Percentiles rank a stretch among this genome's conserved stretches.
These are phyloP conservation scores for Aphelinus certus DNA, from an alignment of 1,140 invertebrate genomes.

Conservation along the genomic window DNA sequence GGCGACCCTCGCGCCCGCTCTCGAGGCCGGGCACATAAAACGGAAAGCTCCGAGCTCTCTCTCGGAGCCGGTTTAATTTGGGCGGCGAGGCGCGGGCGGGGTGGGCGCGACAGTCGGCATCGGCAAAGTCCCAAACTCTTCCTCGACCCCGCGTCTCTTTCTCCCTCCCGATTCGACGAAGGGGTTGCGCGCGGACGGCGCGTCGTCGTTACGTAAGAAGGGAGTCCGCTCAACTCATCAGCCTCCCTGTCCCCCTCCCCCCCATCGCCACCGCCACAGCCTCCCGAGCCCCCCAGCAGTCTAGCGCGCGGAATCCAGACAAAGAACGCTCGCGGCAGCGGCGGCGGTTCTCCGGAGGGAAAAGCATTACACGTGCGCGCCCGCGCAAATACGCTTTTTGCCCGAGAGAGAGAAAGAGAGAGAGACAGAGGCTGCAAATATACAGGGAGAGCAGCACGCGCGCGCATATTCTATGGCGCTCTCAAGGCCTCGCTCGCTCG, in stretches of 20 bases:
- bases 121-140: conserved; percentile 35
- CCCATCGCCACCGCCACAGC: neutral
- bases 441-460: neutral
- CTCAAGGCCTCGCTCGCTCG: neutral
- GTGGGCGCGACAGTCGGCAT: neutral
- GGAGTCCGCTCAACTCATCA: conserved; percentile 2
- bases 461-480: conserved; percentile 12
- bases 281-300: neutral
- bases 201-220: conserved; percentile 38
- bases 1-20: no score
- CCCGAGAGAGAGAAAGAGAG: conserved; percentile 4
- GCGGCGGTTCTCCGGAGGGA: conserved; percentile 22
- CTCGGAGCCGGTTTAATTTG: no score
- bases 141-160: conserved; percentile 8
- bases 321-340: conserved; percentile 34
- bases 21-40: neutral
- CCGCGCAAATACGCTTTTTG: conserved; percentile 17
- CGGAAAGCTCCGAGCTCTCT: neutral
- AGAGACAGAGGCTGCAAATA: conserved; percentile 17
- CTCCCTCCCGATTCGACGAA: neutral
- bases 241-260: neutral
- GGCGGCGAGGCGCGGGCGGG: no score
- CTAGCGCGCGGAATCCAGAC: conserved; percentile 29
- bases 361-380: conserved; percentile 15
- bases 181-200: conserved; percentile 14